Base-by-base conservation (phyloP, 1,140 invertebrate genomes). In the Tenebrio molitor region DNA sequence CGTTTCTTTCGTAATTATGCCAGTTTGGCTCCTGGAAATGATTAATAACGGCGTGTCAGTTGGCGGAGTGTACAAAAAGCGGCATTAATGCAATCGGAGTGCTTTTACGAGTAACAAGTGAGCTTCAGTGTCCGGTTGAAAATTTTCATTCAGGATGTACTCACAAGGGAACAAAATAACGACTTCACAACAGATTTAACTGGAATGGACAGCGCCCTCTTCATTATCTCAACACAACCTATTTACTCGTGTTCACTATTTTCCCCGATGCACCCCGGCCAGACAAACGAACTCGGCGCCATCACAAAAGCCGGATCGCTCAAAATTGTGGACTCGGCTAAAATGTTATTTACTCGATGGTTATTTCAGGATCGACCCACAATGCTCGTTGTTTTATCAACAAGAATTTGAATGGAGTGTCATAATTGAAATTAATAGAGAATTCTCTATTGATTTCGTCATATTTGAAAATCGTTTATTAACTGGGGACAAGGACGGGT, bases 141-240 rank as follows among this genome's bases (percentile, higher is more conserved):
- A 58, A 58, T 58, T 58, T 58, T 58, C 50, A 29, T 25, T 29
- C 50, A 29, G 50, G 69, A 68, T 39, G 19, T 53, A 69, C 64
- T 53, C 75, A 53, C 73, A 65, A 58, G 71, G 73, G 75, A 75
- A 74, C 74, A 74, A 74, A 46, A 71, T 34, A 69, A 68, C 65
- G 66, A 76, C 71, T 78, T 76, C 70, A 77, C 75, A 79, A 77
- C 74, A 69, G 74, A 77, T 76, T 71, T 74, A 77, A 76, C 72
- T 75, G 68, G 73, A 79, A 73, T 77, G 77, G 77, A 77, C 77
- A 78, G 71, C 71, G 74, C 67, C 74, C 76, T 74, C 76, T 79
- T 76, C 76, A 76, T 79, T 79, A 77, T 79, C 77, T 79, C 77
- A 79, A 77, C 77, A 78, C 75, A 72, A 75, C 69, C 70, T 76